Percentiles rank a stretch among this genome's conserved stretches.
Conservation (phyloP, 2,888 invertebrate genomes). For the Eulithis testata region DNA sequence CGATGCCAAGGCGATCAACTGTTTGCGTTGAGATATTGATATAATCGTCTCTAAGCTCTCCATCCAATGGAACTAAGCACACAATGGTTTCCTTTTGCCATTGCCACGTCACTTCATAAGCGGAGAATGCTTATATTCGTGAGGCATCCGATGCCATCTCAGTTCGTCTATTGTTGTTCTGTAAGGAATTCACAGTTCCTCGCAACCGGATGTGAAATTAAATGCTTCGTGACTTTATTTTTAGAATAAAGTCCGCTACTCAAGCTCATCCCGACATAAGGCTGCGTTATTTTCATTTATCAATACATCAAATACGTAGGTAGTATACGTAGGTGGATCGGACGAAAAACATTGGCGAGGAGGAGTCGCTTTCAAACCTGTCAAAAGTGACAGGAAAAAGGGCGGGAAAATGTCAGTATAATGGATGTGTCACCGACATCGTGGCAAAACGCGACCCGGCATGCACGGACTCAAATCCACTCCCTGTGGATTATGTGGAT, state of each 20-base stretch:
- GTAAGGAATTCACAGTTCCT: constrained; percentile 34
- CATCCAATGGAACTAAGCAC: constrained; percentile 32
- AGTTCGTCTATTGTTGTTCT: constrained; percentile 41
- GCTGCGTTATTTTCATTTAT: constrained; percentile 49
- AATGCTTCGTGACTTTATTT: constrained; percentile 38
- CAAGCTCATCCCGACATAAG: constrained; percentile 30
- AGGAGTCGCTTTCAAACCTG: constrained; percentile 82
- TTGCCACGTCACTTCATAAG: constrained; percentile 43
- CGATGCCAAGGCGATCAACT: constrained; percentile 20
- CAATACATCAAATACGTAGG: constrained; percentile 49
- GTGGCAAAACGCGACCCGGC: constrained; percentile 71
- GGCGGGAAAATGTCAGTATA: constrained; percentile 81
- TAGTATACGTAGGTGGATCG: constrained; percentile 47
- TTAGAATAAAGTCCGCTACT: constrained; percentile 38
- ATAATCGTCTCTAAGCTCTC: constrained; percentile 30
- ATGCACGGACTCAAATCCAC: constrained; percentile 66
- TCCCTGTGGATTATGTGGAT: constrained; percentile 70
- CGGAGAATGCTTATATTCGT: constrained; percentile 44
- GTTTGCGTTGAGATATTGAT: constrained; percentile 35
- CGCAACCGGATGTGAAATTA: constrained; percentile 41
- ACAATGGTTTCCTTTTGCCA: constrained; percentile 42
- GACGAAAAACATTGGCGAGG: constrained; percentile 73
- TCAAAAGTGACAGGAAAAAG: constrained; percentile 83
- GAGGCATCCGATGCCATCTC: constrained; percentile 41
- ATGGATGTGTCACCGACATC: constrained; percentile 83